These are phyloP conservation scores for Ephydatia muelleri DNA, from an alignment of 37 sponge, comb jelly and placozoan genomes.

Conservation along the genomic window DNA sequence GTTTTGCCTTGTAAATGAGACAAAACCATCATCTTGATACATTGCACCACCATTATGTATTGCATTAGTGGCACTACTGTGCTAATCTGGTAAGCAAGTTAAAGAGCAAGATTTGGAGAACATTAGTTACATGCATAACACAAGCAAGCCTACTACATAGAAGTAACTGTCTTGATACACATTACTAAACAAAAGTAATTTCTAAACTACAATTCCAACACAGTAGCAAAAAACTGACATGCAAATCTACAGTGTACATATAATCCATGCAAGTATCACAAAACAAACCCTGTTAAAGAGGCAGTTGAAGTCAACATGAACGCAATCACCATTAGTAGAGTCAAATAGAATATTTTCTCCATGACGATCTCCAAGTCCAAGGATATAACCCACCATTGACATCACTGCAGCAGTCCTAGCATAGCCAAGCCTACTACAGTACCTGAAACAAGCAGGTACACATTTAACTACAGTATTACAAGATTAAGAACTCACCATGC, in stretches of 20 bases:
- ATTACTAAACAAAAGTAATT: too few species aligned
- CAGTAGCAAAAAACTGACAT: neutral
- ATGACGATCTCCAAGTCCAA: slow-evolving; percentile 94
- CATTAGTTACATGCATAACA: too few species aligned
- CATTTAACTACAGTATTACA: neutral
- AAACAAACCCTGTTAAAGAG: slow-evolving; percentile 81
- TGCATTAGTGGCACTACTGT: too few species aligned
- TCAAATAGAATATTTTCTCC: slow-evolving; percentile 96
- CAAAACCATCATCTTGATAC: too few species aligned
- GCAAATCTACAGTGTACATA: neutral
- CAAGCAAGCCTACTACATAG: neutral
- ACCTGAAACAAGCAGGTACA: slow-evolving; percentile 40
- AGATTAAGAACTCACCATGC: slow-evolving; percentile 62
- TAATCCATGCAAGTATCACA: too few species aligned
- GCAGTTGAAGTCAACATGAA: slow-evolving; percentile 97
- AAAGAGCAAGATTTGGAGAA: too few species aligned
- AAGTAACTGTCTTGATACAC: neutral
- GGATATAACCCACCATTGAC: slow-evolving; percentile 93
- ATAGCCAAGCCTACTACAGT: slow-evolving; percentile 72
- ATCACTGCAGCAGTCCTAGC: slow-evolving; percentile 90
- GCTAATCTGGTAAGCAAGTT: too few species aligned
- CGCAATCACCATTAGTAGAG: slow-evolving; percentile 85
- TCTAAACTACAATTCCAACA: too few species aligned
- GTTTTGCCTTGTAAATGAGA: too few species aligned
- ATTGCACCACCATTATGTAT: too few species aligned